A percentile compares a stretch with the other conserved stretches of the same genome.
Evolutionary conservation across 1,140 invertebrate genomes (phyloP).

Genomic region (Coenobita brevimanus): DNA sequence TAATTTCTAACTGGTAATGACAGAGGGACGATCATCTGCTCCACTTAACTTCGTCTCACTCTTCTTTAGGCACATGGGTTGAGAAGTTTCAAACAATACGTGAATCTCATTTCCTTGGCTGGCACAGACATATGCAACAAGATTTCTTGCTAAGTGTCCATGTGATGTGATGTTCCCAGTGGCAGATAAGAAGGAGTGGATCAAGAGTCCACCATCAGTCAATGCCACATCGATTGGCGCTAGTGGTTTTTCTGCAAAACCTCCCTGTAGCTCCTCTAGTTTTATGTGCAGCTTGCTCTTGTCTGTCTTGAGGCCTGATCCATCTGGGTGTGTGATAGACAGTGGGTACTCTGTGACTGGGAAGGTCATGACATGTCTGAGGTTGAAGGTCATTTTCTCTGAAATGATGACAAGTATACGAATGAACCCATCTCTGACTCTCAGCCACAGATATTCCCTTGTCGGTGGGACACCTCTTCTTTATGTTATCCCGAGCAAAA

Average conservation of each 20-base stretch:
- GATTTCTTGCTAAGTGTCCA: not conserved
- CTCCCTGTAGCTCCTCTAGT: constrained; percentile 6
- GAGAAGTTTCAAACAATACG: constrained; percentile 2
- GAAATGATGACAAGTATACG: not conserved
- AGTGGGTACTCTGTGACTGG: constrained; percentile 15
- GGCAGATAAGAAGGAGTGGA: constrained; percentile 1
- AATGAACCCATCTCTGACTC: too few species aligned
- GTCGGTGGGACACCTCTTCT: too few species aligned
- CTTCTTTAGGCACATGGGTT: not conserved
- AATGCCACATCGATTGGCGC: not conserved
- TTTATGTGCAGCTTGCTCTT: not conserved
- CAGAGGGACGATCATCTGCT: not conserved
- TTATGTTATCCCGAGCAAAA: too few species aligned
- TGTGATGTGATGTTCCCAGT: not conserved
- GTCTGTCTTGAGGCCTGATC: not conserved
- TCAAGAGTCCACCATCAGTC: constrained; percentile 26
- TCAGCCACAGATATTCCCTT: too few species aligned
- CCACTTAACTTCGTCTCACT: constrained; percentile 3
- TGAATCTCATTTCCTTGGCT: constrained; percentile 10
- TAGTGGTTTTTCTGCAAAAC: not conserved
- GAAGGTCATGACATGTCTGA: not conserved
- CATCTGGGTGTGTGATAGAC: constrained; percentile 9
- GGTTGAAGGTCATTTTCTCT: not conserved
- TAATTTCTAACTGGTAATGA: not conserved
- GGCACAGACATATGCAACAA: not conserved